Conservation (phyloP, 2,113 vertebrate species). For the Montifringilla adamsi region DNA sequence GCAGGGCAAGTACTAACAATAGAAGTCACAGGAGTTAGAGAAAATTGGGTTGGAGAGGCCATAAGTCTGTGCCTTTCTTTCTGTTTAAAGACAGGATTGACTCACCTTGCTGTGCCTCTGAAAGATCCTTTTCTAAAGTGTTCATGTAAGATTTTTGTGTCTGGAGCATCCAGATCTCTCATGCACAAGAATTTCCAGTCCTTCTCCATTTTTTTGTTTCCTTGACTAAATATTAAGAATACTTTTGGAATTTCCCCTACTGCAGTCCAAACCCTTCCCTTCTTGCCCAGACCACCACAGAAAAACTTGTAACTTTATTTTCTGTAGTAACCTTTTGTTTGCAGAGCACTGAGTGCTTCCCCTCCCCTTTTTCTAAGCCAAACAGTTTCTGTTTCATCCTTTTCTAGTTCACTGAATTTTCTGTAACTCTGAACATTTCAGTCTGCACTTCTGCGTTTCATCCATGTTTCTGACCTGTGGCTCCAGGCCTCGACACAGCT, state of each 20-base stretch:
- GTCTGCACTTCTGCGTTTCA: neutral
- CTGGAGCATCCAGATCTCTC: neutral
- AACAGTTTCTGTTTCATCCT: neutral
- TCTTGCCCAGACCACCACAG: neutral
- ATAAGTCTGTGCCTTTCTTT: neutral
- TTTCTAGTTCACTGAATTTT: neutral
- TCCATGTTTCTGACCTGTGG: neutral
- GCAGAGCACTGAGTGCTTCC: neutral
- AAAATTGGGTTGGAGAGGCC: slow-evolving; percentile 34
- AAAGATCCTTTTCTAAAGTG: neutral
- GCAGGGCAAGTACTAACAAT: slow-evolving; percentile 16
- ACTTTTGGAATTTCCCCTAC: neutral
- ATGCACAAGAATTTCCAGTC: neutral
- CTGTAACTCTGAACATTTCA: neutral
- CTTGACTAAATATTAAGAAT: neutral
- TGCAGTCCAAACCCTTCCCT: neutral
- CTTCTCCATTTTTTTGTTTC: neutral
- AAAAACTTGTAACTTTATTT: neutral
- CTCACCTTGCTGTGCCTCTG: neutral
- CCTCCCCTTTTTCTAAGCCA: neutral
- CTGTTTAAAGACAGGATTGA: neutral
- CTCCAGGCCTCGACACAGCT: neutral
- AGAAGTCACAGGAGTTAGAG: neutral
- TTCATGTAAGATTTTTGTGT: neutral
- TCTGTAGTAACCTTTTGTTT: neutral